Conservation (phyloP, 92 coral and sea anemone species). For the Phenganax marumi region DNA sequence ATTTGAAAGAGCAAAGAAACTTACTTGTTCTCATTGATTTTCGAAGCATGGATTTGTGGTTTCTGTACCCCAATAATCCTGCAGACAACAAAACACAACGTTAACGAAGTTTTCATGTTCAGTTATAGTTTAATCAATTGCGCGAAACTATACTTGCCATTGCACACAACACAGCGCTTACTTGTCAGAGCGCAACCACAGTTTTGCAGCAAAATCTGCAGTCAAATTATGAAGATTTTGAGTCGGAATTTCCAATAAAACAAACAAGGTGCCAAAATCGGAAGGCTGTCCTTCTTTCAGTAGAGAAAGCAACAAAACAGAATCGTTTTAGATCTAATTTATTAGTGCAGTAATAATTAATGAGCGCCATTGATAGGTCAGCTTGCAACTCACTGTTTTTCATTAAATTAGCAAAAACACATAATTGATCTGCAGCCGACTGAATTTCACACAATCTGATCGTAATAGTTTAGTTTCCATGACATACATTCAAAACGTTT, state of each 20-base stretch:
- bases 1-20: not conserved
- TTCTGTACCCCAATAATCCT: constrained; percentile 7
- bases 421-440: constrained; percentile 29
- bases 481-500: too few species aligned
- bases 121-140: too few species aligned
- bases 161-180: constrained; percentile 8
- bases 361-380: constrained; percentile 32
- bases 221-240: too few species aligned
- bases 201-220: too few species aligned
- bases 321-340: constrained; percentile 25
- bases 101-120: not conserved
- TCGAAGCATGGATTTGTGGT: not conserved
- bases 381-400: constrained; percentile 26
- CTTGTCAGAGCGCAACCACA: not conserved
- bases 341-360: constrained; percentile 22
- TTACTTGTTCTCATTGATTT: not conserved
- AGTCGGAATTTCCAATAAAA: constrained; percentile 2
- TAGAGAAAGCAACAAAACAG: not conserved
- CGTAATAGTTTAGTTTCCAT: too few species aligned
- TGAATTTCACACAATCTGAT: not conserved
- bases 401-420: constrained; percentile 1
- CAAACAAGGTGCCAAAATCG: not conserved
- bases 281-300: not conserved
- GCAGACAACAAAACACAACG: not conserved
- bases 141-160: not conserved